Evolutionary conservation across 2,888 invertebrate species (phyloP), one percentile per base, ranked within the genome.

Genomic region (Furcula furcula): DNA sequence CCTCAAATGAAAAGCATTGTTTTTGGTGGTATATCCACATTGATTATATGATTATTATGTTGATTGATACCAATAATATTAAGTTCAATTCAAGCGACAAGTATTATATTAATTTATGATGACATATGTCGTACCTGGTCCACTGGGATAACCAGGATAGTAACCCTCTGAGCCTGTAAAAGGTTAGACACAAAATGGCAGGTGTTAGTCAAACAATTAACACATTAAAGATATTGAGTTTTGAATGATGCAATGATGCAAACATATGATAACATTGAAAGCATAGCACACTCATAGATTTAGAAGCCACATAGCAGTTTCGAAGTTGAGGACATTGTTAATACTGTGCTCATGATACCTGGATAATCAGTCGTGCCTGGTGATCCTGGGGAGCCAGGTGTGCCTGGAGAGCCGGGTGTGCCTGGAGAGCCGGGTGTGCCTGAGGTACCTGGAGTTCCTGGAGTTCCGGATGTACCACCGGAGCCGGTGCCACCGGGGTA

Each of bases 351-450:
- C n/a, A n/a, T n/a, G n/a, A n/a, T n/a, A n/a, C n/a, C n/a, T n/a
- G n/a, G n/a, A n/a, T n/a, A n/a, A n/a, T n/a, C n/a, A n/a, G n/a
- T n/a, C 2, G 50, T 31, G 7, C 70, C 67, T 1, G 68, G 61
- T 7, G 43, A 27, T 14, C 59, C 65, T 18, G 57, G 56, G 4
- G 36, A 4, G 55, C 59, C 7, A 43, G 56, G 33, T 2, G 36
- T 15, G 2, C 44, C 39, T 10, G 46, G 19, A 31, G 40, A 28
- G 31, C 49, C 48, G 40, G 34, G 43, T 25, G 23, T 30, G 11
- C 76, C 71, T 4, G 71, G 61, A 3, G 41, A 32, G 7, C 68
- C 70, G 7, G 55, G 75, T 36, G 37, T 43, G 7, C 76, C 75
- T 14, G 71, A 45, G 0, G 41, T 31, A 4, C 59, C 64, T 0